A percentile compares a stretch with the other conserved stretches of the same genome.
phyloP scores from a whole-genome alignment of 2,113 vertebrate species.

The Bubalus kerabau region DNA sequence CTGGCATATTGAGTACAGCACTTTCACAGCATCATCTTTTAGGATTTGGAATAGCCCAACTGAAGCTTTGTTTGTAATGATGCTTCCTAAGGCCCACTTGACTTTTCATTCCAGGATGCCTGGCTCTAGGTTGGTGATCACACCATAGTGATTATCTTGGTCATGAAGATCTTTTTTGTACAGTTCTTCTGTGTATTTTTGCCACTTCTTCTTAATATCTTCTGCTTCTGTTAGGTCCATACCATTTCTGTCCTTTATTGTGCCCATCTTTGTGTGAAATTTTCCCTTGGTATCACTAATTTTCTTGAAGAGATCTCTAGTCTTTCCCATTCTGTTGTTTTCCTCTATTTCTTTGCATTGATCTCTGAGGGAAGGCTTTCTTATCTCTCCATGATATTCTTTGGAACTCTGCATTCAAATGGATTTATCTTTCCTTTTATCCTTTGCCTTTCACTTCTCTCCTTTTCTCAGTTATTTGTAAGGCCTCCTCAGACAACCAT shows the following conservation, averaged over 20 bases:
- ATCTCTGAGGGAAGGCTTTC: not conserved
- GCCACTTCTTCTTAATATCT: not conserved
- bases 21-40: not conserved
- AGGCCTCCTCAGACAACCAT: not conserved
- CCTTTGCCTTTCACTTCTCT: not conserved
- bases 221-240: not conserved
- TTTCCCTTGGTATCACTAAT: not conserved
- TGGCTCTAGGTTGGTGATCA: not conserved
- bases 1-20: not conserved
- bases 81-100: not conserved
- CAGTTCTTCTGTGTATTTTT: not conserved
- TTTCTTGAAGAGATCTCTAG: not conserved
- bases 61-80: not conserved
- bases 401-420: not conserved
- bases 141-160: not conserved
- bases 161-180: not conserved
- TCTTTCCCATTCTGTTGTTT: not conserved
- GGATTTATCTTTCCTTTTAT: not conserved
- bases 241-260: not conserved
- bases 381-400: not conserved
- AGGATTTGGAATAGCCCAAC: not conserved
- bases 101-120: not conserved
- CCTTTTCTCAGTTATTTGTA: not conserved
- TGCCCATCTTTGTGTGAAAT: not conserved
- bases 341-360: not conserved